These are phyloP conservation scores for Icerya purchasi DNA, from an alignment of 2,888 invertebrate species.

Conservation along the genomic window DNA sequence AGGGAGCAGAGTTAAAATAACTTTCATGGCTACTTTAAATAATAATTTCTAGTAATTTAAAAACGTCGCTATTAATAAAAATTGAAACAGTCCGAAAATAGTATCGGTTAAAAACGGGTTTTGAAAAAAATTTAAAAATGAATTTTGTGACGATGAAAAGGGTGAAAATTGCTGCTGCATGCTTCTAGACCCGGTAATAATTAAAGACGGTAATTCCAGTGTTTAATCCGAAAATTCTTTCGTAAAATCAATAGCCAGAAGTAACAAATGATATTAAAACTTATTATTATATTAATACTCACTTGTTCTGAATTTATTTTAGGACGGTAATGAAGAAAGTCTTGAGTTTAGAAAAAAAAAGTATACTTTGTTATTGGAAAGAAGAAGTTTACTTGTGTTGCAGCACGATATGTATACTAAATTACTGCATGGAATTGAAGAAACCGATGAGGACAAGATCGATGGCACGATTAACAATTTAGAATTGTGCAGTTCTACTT, in stretches of 20 bases:
- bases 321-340: conserved; percentile 17
- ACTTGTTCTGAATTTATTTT: conserved; percentile 14
- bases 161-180: too few species aligned
- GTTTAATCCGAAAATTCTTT: too few species aligned
- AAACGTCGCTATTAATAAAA: too few species aligned
- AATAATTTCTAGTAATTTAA: too few species aligned
- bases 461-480: conserved; percentile 40
- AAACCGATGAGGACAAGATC: conserved; percentile 40
- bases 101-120: too few species aligned
- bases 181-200: too few species aligned
- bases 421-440: conserved; percentile 71
- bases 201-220: too few species aligned
- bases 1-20: too few species aligned
- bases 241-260: neutral
- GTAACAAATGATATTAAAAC: neutral
- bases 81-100: too few species aligned
- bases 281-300: conserved; percentile 1
- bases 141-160: too few species aligned
- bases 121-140: too few species aligned
- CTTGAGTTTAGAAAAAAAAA: conserved; percentile 23
- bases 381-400: conserved; percentile 67
- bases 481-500: conserved; percentile 34
- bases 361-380: conserved; percentile 65
- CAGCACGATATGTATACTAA: conserved; percentile 59
- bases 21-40: too few species aligned